A percentile compares a stretch with the other conserved stretches of the same genome.
Conservation (phyloP, 2,113 vertebrate genomes). For the Hypomesus transpacificus region DNA sequence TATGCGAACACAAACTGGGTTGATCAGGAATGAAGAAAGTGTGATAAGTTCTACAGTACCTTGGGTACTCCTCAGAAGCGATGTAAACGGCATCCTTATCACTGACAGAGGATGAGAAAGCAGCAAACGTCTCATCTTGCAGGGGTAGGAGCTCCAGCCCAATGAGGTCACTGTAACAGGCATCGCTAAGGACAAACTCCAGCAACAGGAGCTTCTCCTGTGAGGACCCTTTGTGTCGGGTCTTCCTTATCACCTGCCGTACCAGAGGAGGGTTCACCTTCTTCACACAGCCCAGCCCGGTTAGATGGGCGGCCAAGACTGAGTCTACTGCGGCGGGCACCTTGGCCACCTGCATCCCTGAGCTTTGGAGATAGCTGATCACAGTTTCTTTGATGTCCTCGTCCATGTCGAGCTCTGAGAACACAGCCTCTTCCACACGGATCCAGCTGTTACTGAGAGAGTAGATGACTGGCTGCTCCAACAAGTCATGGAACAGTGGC, state of each 20-base stretch:
- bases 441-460: conserved; percentile 83
- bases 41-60: conserved; percentile 66
- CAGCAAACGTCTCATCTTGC: conserved; percentile 82
- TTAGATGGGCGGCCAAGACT: conserved; percentile 68
- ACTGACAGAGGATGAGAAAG: conserved; percentile 86
- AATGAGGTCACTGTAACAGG: conserved; percentile 87
- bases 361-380: conserved; percentile 90
- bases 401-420: conserved; percentile 83
- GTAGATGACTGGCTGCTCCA: conserved; percentile 82
- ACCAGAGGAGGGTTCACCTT: conserved; percentile 84
- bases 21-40: too few relatives aligned
- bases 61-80: conserved; percentile 86
- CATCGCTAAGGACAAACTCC: conserved; percentile 87
- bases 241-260: conserved; percentile 85
- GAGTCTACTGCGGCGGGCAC: conserved; percentile 79
- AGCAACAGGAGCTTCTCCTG: conserved; percentile 84
- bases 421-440: conserved; percentile 79
- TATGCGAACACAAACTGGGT: too few relatives aligned
- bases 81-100: conserved; percentile 93
- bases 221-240: conserved; percentile 70
- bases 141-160: conserved; percentile 91
- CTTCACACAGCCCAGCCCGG: conserved; percentile 67
- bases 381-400: conserved; percentile 76
- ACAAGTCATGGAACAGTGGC: conserved; percentile 83
- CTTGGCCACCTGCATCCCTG: conserved; percentile 86